A percentile compares a stretch with the other conserved stretches of the same genome.
Conservation (phyloP, 2,888 invertebrate species). For the Chirona hameri region DNA sequence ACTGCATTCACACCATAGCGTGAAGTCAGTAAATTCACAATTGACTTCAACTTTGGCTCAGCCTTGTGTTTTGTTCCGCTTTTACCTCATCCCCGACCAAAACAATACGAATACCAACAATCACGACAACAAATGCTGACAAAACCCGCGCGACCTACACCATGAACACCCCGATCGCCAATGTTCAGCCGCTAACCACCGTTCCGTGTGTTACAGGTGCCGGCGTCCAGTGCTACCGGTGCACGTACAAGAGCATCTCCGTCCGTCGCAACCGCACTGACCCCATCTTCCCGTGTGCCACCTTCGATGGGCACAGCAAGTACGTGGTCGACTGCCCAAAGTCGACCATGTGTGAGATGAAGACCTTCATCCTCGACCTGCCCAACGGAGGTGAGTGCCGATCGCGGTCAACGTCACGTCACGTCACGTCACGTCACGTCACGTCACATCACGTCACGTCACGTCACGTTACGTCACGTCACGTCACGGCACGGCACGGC, state of each 20-base stretch:
- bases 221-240: conserved; percentile 62
- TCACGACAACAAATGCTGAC: too few species aligned
- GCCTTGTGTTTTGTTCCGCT: too few species aligned
- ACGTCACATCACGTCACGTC: too few species aligned
- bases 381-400: conserved; percentile 61
- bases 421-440: not conserved
- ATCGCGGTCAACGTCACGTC: not conserved
- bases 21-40: too few species aligned
- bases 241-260: conserved; percentile 38
- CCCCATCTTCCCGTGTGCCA: conserved; percentile 62
- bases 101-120: too few species aligned
- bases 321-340: conserved; percentile 72
- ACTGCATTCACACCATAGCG: too few species aligned
- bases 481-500: not conserved
- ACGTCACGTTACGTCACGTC: too few species aligned
- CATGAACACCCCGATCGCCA: too few species aligned
- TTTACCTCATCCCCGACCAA: too few species aligned
- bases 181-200: not conserved
- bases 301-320: conserved; percentile 63
- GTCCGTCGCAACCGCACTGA: conserved; percentile 54
- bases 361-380: conserved; percentile 61
- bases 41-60: too few species aligned
- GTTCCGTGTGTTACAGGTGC: conserved; percentile 34
- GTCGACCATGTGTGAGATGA: conserved; percentile 67
- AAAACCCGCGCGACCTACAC: too few species aligned